A percentile compares a stretch with the other conserved stretches of the same genome.
These are phyloP conservation scores for Lasioglossum vierecki DNA, from an alignment of 2,888 invertebrate genomes.

Conservation along the genomic window DNA sequence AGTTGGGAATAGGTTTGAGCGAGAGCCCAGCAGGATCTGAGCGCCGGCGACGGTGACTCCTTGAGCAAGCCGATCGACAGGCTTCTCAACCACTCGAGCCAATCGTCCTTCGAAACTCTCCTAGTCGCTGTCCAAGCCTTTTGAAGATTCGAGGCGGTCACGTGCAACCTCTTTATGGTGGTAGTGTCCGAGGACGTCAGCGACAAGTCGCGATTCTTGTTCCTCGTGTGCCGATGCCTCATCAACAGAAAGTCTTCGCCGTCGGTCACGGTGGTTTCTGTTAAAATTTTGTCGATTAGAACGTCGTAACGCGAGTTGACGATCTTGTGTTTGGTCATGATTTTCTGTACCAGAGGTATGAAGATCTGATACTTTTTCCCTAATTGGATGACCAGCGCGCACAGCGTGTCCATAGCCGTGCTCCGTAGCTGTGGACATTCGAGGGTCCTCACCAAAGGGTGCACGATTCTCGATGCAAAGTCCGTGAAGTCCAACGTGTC, in stretches of 20 bases:
- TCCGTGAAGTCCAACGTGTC: slow-evolving; percentile 96
- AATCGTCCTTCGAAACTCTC: slow-evolving; percentile 98
- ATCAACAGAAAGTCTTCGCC: slow-evolving; percentile 90
- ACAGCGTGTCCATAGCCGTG: slow-evolving; percentile 95
- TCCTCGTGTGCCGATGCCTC: slow-evolving; percentile 87
- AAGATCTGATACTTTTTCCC: slow-evolving; percentile 96
- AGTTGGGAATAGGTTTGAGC: slow-evolving; percentile 98
- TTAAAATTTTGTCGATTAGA: slow-evolving; percentile 89
- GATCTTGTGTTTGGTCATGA: slow-evolving; percentile 92
- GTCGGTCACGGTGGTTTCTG: slow-evolving; percentile 90
- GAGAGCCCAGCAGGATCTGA: slow-evolving; percentile 95
- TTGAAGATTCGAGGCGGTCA: slow-evolving; percentile 93
- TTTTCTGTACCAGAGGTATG: slow-evolving; percentile 95
- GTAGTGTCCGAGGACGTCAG: slow-evolving; percentile 88
- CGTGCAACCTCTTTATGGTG: slow-evolving; percentile 92
- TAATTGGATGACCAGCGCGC: slow-evolving; percentile 93
- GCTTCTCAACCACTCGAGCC: slow-evolving; percentile 98
- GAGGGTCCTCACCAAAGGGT: slow-evolving; percentile 95
- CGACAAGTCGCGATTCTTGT: slow-evolving; percentile 89
- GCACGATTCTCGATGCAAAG: slow-evolving; percentile 96
- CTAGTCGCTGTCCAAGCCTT: slow-evolving; percentile 96
- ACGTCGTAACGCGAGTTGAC: slow-evolving; percentile 91
- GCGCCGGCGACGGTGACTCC: slow-evolving; percentile 97
- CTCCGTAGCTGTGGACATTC: slow-evolving; percentile 91
- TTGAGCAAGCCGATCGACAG: slow-evolving; percentile 96